These are phyloP conservation scores for Solenopsis fugax DNA, from an alignment of 1,140 invertebrate species.

Conservation along the genomic window DNA sequence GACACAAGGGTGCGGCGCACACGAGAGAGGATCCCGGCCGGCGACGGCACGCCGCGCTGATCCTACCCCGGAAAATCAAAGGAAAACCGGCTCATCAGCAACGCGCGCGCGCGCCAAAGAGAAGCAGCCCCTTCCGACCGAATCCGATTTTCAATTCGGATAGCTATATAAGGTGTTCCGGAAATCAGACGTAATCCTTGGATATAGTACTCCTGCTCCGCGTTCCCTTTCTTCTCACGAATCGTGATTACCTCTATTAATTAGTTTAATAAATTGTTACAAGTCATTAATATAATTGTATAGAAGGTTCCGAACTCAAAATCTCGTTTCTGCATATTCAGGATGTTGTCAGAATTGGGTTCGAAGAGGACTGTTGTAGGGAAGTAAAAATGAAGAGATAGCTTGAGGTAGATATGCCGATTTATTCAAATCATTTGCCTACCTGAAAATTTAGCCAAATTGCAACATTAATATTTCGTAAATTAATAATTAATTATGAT, in stretches of 20 bases:
- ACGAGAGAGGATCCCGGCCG: constrained; percentile 21
- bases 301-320: no score
- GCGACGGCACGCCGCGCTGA: constrained; percentile 24
- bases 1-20: constrained; percentile 32
- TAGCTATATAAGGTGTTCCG: background rate
- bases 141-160: constrained; percentile 15
- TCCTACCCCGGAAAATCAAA: constrained; percentile 54
- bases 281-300: background rate
- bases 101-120: constrained; percentile 20
- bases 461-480: constrained; percentile 45
- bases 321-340: background rate
- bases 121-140: background rate
- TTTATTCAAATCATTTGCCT: constrained; percentile 59
- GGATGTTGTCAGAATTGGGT: background rate
- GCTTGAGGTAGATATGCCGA: constrained; percentile 61
- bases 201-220: background rate
- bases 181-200: background rate
- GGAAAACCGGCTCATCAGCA: constrained; percentile 42
- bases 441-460: constrained; percentile 55
- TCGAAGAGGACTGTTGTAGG: background rate
- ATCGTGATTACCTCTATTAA: background rate
- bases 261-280: no score
- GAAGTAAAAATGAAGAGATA: background rate
- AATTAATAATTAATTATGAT: constrained; percentile 44
- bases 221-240: background rate